Evolutionary conservation across 2,888 invertebrate species (phyloP), one percentile per base, ranked within the genome.

Genomic region (Aphidoletes aphidimyza): DNA sequence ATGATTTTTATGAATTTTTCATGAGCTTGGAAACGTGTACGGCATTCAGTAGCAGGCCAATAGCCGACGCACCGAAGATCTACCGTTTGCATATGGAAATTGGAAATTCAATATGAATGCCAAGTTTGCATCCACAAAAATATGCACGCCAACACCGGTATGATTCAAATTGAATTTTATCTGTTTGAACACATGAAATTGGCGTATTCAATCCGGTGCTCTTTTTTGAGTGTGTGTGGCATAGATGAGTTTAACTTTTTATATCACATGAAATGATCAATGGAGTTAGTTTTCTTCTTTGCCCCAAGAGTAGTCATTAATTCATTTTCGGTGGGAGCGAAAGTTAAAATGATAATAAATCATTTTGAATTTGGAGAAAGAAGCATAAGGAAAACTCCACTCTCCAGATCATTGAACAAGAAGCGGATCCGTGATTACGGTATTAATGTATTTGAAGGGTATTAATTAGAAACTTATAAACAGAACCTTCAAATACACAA

Each of bases 1-100:
- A 69, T 69, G 11, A 69, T 69, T 69, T 69, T 69, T 69, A 69
- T 69, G 69, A 69, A 69, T 69, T 11, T 69, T 69, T 30, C 69
- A 69, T 69, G 69, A 69, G 69, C 34, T 14, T 6, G 42, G n/a
- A n/a, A n/a, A 42, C 42, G 42, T 42, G 42, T 14, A 42, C 6
- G 6, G 42, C 42, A 14, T 42, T 42, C 42, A n/a, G n/a, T n/a
- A n/a, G n/a, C n/a, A n/a, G n/a, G n/a, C n/a, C n/a, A n/a, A n/a
- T n/a, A n/a, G n/a, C n/a, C n/a, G n/a, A n/a, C n/a, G n/a, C n/a
- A n/a, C n/a, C n/a, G n/a, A n/a, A n/a, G n/a, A n/a, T n/a, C n/a
- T n/a, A n/a, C 54, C 54, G 54, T 54, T 54, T 54, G 54, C 54
- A 54, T 54, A 54, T 54, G 54, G 22, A 54, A 54, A 54, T 54